A percentile compares a stretch with the other conserved stretches of the same genome.
Evolutionary conservation across 64 coral and sea anemone genomes (phyloP).

Genomic region (Anthopleura sola): DNA sequence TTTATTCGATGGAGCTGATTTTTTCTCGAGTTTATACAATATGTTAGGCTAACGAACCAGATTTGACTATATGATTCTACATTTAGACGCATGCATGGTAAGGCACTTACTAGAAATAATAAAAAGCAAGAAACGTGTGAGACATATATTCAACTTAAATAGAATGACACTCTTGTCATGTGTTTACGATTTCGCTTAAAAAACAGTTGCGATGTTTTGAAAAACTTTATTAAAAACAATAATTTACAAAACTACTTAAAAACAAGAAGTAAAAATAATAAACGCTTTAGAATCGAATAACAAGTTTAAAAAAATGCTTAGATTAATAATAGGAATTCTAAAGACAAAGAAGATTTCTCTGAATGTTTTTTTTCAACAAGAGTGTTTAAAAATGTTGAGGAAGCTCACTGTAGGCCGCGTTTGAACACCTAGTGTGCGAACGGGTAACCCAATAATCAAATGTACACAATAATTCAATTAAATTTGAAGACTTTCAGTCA

Average conservation of each 20-base stretch:
- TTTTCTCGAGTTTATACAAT: too few relatives aligned
- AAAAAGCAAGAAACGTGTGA: too few relatives aligned
- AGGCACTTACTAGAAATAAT: too few relatives aligned
- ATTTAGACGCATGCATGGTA: background rate
- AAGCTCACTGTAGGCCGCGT: background rate
- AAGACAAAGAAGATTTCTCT: too few relatives aligned
- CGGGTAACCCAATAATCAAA: background rate
- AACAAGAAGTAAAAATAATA: too few relatives aligned
- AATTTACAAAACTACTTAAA: background rate
- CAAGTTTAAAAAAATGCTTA: too few relatives aligned
- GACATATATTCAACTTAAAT: too few relatives aligned
- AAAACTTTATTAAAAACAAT: background rate
- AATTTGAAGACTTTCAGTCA: background rate
- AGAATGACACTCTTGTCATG: too few relatives aligned
- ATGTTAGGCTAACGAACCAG: too few relatives aligned
- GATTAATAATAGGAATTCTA: background rate
- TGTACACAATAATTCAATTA: background rate
- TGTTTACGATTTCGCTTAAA: background rate
- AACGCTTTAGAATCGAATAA: too few relatives aligned
- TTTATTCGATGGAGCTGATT: too few relatives aligned
- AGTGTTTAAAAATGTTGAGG: background rate
- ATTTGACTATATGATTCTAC: too few relatives aligned
- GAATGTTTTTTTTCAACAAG: background rate
- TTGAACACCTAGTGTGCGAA: background rate
- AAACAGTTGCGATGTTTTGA: background rate